phyloP scores from a whole-genome alignment of 2,113 vertebrate species.

The Coreoperca whiteheadi region DNA sequence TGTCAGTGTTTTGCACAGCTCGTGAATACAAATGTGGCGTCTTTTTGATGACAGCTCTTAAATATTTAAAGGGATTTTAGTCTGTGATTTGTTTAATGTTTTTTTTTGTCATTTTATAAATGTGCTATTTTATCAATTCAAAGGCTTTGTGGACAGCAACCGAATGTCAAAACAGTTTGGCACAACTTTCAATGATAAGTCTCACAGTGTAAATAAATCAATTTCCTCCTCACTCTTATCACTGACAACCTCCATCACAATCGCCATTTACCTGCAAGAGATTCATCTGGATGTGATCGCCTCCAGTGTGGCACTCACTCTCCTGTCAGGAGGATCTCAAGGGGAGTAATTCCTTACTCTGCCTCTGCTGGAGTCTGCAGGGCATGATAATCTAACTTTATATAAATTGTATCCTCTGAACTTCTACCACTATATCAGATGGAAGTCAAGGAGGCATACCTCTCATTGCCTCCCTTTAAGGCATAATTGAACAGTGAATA shows the following conservation, averaged over 20 bases:
- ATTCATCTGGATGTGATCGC: conserved; percentile 56
- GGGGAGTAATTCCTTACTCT: conserved; percentile 56
- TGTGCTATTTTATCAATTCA: neutral
- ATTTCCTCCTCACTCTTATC: conserved; percentile 32
- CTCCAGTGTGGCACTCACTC: conserved; percentile 51
- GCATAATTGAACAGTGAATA: conserved; percentile 52
- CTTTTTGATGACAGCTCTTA: conserved; percentile 11
- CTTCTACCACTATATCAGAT: conserved; percentile 49
- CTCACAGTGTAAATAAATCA: conserved; percentile 30
- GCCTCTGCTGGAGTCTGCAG: conserved; percentile 39
- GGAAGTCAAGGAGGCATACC: conserved; percentile 41
- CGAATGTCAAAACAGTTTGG: conserved; percentile 20
- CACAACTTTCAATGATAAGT: conserved; percentile 19
- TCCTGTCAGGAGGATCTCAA: conserved; percentile 50
- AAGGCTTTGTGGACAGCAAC: conserved; percentile 10
- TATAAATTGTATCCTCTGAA: conserved; percentile 51
- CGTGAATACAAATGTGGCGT: conserved; percentile 6
- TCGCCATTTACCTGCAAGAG: conserved; percentile 56
- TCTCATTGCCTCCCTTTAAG: conserved; percentile 9
- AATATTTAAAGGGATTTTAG: neutral
- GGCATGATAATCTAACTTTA: conserved; percentile 45
- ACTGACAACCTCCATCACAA: conserved; percentile 39
- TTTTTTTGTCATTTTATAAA: neutral
- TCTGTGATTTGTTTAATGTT: neutral
- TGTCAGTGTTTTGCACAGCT: conserved; percentile 2